phyloP scores from a whole-genome alignment of 2,113 vertebrate genomes.

The Ophiodon elongatus region DNA sequence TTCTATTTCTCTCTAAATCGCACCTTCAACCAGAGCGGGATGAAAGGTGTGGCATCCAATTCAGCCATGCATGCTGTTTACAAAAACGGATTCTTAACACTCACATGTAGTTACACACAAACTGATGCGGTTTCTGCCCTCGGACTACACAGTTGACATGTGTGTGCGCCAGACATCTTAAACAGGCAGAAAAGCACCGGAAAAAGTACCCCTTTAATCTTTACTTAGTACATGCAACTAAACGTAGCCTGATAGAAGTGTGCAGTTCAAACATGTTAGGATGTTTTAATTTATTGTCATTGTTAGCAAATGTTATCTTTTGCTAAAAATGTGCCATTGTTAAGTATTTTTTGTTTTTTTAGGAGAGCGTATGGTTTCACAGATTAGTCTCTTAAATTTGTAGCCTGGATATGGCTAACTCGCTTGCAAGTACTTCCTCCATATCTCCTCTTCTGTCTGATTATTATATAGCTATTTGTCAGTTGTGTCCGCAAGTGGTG shows the following conservation, averaged over 20 bases:
- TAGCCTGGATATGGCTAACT: neutral
- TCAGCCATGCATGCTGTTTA: neutral
- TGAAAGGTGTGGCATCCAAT: conserved; percentile 10
- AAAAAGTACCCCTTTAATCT: conserved; percentile 1
- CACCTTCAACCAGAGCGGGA: neutral
- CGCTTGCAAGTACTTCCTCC: neutral
- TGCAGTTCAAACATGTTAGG: neutral
- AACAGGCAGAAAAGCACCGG: neutral
- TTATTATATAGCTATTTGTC: neutral
- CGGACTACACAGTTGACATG: neutral
- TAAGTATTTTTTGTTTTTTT: neutral
- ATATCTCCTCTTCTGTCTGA: neutral
- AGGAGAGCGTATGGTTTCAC: neutral
- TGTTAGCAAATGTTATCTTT: neutral
- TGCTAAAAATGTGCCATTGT: neutral
- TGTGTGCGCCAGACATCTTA: neutral
- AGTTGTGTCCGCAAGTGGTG: neutral
- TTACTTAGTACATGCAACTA: neutral
- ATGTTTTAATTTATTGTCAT: neutral
- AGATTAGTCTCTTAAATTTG: neutral
- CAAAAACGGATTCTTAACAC: neutral
- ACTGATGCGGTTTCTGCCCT: neutral
- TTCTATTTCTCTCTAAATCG: conserved; percentile 1
- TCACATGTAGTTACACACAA: neutral
- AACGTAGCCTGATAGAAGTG: neutral